Evolutionary conservation across 2,113 vertebrate species (phyloP).

Genomic region (Gobiocypris rarus): DNA sequence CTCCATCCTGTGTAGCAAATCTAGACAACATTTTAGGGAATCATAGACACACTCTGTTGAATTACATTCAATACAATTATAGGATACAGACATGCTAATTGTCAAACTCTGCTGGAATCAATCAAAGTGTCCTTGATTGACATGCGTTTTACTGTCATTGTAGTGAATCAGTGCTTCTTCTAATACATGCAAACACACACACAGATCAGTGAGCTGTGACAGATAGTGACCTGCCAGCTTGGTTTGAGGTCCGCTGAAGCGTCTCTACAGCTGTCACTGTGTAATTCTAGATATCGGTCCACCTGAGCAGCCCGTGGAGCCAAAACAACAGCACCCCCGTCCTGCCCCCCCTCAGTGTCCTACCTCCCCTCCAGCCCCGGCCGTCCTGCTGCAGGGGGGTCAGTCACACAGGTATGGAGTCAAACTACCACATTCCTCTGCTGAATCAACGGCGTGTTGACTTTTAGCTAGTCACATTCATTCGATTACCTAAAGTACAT

Average conservation of each 20-base stretch:
- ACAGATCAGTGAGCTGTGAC: conserved; percentile 42
- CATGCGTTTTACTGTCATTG: too few species aligned
- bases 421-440: background rate
- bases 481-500: background rate
- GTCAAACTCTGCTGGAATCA: background rate
- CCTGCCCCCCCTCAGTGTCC: conserved; percentile 30
- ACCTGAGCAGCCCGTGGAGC: conserved; percentile 54
- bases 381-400: background rate
- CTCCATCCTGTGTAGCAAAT: background rate
- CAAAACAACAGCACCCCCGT: conserved; percentile 56
- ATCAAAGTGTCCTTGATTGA: background rate
- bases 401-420: conserved; percentile 16
- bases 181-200: background rate
- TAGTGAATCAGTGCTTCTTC: conserved; percentile 10
- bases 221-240: conserved; percentile 48
- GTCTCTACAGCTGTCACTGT: conserved; percentile 62
- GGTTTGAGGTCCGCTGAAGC: conserved; percentile 42
- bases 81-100: background rate
- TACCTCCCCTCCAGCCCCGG: background rate
- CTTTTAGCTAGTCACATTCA: background rate
- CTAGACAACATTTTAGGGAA: background rate
- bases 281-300: conserved; percentile 59
- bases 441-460: background rate
- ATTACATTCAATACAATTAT: background rate
- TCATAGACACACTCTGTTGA: background rate